A percentile compares a stretch with the other conserved stretches of the same genome.
phyloP scores from a whole-genome alignment of 2,797 vertebrate species.

The Pangasius mekongensis region DNA sequence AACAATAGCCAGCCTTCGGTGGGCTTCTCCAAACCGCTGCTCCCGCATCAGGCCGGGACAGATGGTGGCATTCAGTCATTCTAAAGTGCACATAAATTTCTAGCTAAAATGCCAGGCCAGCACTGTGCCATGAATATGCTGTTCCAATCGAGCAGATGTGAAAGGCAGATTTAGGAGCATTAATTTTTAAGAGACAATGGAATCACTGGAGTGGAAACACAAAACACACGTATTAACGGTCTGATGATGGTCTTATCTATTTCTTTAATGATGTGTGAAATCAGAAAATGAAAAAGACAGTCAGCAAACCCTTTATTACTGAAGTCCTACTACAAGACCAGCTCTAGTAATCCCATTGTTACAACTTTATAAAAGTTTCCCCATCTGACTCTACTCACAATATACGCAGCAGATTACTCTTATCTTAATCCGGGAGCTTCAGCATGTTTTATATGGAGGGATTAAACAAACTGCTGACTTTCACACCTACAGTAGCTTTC shows the following conservation, averaged over 20 bases:
- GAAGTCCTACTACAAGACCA: slow-evolving; percentile 31
- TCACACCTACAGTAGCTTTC: slow-evolving; percentile 24
- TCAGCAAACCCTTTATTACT: slow-evolving; percentile 39
- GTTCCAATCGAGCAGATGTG: slow-evolving; percentile 27
- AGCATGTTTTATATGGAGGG: slow-evolving; percentile 39
- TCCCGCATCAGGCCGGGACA: slow-evolving; percentile 37
- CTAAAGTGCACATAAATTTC: slow-evolving; percentile 35
- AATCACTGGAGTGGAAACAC: not conserved
- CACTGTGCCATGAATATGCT: slow-evolving; percentile 6
- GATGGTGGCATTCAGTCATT: slow-evolving; percentile 54
- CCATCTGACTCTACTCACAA: slow-evolving; percentile 33
- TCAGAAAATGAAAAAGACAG: slow-evolving; percentile 23
- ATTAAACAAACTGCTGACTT: slow-evolving; percentile 57
- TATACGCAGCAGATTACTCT: slow-evolving; percentile 47
- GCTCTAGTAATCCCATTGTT: slow-evolving; percentile 47
- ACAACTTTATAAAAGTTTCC: slow-evolving; percentile 43
- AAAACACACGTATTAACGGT: slow-evolving; percentile 9
- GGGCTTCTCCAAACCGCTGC: not conserved
- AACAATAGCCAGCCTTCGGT: slow-evolving; percentile 27
- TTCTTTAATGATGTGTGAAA: slow-evolving; percentile 30
- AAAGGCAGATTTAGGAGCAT: slow-evolving; percentile 28
- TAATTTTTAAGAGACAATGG: slow-evolving; percentile 38
- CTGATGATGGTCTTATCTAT: slow-evolving; percentile 22
- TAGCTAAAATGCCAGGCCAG: slow-evolving; percentile 30
- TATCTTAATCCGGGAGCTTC: slow-evolving; percentile 56